Evolutionary conservation across 1,140 invertebrate species (phyloP).

Genomic region (Glossosoma conforme): DNA sequence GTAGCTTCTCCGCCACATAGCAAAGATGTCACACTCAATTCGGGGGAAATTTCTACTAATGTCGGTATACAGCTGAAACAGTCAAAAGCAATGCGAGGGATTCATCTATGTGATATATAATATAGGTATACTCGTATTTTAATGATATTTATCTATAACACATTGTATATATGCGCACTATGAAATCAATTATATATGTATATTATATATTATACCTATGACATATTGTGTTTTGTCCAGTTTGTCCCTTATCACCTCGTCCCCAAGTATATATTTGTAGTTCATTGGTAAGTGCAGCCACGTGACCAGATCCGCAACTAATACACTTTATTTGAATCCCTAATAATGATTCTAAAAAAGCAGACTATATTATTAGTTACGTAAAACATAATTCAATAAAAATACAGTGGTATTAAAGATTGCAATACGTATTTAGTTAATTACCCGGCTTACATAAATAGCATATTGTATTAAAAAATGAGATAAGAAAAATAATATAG

Average conservation of each 20-base stretch:
- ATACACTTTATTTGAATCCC: slow-evolving; percentile 61
- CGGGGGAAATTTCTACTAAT: slow-evolving; percentile 44
- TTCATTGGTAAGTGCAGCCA: slow-evolving; percentile 57
- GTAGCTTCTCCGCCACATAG: slow-evolving; percentile 62
- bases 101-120: no score
- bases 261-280: slow-evolving; percentile 69
- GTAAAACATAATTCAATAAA: background rate
- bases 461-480: no score
- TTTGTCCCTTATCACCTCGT: slow-evolving; percentile 55
- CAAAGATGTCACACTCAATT: slow-evolving; percentile 51
- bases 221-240: slow-evolving; percentile 53
- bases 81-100: no score
- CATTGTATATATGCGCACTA: no score
- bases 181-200: slow-evolving; percentile 7
- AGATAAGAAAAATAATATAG: no score
- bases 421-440: no score
- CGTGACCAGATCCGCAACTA: slow-evolving; percentile 62
- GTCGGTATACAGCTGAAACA: slow-evolving; percentile 36
- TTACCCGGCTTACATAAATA: no score
- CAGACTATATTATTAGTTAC: slow-evolving; percentile 1
- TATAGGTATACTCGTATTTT: no score
- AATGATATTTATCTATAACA: no score
- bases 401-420: no score
- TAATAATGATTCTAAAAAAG: slow-evolving; percentile 38
- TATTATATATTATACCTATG: slow-evolving; percentile 8